Conservation (phyloP, 1,140 invertebrate genomes). For the Drosophila cardini region DNA sequence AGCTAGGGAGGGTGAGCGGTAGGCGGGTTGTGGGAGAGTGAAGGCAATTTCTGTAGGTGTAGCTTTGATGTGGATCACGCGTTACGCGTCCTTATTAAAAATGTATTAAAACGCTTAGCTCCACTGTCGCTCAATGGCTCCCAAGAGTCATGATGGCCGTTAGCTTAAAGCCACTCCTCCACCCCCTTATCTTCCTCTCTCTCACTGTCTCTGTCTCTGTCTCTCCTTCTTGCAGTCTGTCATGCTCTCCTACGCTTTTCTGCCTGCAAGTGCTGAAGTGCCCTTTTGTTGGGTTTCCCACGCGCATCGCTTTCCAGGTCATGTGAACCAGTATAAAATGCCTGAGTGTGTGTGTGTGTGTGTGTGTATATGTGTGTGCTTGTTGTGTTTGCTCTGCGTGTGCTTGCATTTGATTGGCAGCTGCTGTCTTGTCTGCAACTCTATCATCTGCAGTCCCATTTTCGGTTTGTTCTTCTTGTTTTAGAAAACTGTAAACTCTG, state of each 20-base stretch:
- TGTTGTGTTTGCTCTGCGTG: constrained; percentile 8
- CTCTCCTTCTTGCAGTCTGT: background rate
- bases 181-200: background rate
- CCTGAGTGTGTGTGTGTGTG: constrained; percentile 8
- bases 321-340: constrained; percentile 25
- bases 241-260: background rate
- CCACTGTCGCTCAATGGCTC: constrained; percentile 25
- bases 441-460: constrained; percentile 27
- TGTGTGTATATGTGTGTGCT: constrained; percentile 7
- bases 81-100: constrained; percentile 45
- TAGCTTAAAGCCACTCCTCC: background rate
- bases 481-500: constrained; percentile 15
- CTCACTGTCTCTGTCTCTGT: background rate
- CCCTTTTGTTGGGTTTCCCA: constrained; percentile 46
- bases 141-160: constrained; percentile 9
- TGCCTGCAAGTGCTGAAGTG: constrained; percentile 23
- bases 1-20: background rate
- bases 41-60: background rate
- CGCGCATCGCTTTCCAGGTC: constrained; percentile 48
- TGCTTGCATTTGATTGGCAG: constrained; percentile 52
- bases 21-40: background rate
- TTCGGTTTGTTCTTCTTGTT: constrained; percentile 3
- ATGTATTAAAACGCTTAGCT: constrained; percentile 56
- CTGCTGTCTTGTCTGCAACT: constrained; percentile 29
- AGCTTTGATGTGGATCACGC: constrained; percentile 25